Evolutionary conservation across 23 tunicate species (phyloP).

Genomic region (Phallusia fumigata): DNA sequence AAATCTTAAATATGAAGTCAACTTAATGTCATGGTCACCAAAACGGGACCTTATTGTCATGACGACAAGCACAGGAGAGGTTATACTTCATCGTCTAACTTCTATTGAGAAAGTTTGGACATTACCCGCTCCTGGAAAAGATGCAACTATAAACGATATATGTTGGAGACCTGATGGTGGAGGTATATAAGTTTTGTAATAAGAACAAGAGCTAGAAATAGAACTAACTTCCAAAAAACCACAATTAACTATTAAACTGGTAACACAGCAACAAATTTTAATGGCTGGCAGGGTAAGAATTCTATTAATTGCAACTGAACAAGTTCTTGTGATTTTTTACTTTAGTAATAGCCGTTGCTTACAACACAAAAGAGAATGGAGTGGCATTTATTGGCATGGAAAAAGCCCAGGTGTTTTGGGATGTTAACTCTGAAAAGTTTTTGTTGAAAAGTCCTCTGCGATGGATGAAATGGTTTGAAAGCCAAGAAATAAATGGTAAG

Average conservation of each 20-base stretch:
- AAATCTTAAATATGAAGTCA: constrained; percentile 31
- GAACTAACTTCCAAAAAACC: too few relatives aligned
- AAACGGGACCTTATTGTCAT: constrained; percentile 65
- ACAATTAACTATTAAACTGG: too few relatives aligned
- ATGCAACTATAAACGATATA: constrained; percentile 35
- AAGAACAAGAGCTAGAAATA: not conserved
- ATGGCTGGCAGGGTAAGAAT: too few relatives aligned
- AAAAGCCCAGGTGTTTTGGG: not conserved
- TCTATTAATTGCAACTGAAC: too few relatives aligned
- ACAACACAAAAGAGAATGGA: not conserved
- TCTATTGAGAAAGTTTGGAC: constrained; percentile 65
- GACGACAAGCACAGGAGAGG: constrained; percentile 49
- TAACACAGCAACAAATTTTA: too few relatives aligned
- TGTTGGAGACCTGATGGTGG: constrained; percentile 94
- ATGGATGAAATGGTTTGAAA: too few relatives aligned
- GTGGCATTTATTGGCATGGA: not conserved
- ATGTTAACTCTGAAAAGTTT: not conserved
- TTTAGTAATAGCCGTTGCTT: too few relatives aligned
- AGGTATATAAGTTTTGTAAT: constrained; percentile 36
- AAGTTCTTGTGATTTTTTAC: too few relatives aligned
- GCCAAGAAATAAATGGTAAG: too few relatives aligned
- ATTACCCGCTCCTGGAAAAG: constrained; percentile 44
- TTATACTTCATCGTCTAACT: constrained; percentile 51
- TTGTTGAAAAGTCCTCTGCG: not conserved
- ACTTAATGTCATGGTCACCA: constrained; percentile 75